Base-by-base conservation (phyloP, 1,140 invertebrate species). In the Palaemon carinicauda region DNA sequence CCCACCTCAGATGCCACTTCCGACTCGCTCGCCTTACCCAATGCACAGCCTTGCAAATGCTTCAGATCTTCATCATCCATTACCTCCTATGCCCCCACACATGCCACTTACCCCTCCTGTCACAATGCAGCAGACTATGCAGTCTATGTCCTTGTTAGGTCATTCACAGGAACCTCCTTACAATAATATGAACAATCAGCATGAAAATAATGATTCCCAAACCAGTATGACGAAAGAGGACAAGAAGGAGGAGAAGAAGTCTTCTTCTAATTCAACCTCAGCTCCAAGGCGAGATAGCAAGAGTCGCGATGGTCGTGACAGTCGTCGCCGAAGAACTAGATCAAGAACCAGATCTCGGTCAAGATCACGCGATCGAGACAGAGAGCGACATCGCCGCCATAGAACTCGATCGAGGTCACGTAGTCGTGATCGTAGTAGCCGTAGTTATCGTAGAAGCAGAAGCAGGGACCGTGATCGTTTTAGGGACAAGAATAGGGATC, bases 351-450 rank as follows among this genome's bases (percentile, higher is more conserved):
- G 84, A 24, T 79, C 85, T 24, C 83, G 87, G 24, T 87, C 88
- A 21, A 69, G 84, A 27, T 88, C 85, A 12, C 73, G 88, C 21
- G 75, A 82, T 50, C 60, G 89, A 27, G 87, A 82, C 54, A 50
- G 89, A 27, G 87, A 89, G 56, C 87, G 89, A n/a, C 77, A 83
- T 27, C 82, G 89, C 19, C 85, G 88, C 50, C 84, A 90, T 65
- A 83, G 89, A 50, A 86, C 87, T 17, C 24, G 90, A n/a, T 89
- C 89, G 7, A 41, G 89, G 50, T 89, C 89, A 33, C 73, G 89
- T 19, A 87, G 82, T 60, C 86, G 88, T 7, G 89, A 89, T 19
- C 87, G 90, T 69, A 81, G 89, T n/a, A 75, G 89, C 65, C 87
- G 86, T 9, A 87, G 88, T n/a, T 75, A 82, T 54, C 51, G 89